Evolutionary conservation across 2,113 vertebrate genomes (phyloP).

Genomic region (Ia io): DNA sequence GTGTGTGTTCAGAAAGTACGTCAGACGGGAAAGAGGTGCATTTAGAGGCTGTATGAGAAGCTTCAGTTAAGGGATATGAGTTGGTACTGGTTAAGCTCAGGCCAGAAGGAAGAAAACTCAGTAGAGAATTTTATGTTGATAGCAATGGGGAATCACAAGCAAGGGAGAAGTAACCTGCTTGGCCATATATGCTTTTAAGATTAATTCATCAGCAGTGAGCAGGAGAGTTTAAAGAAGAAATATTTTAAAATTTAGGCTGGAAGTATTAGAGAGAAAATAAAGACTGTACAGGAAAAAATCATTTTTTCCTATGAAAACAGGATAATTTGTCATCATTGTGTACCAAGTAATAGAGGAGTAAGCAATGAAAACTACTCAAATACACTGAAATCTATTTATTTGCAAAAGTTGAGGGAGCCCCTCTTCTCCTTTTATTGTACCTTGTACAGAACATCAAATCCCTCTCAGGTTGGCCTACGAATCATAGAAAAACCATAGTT

Average conservation of each 20-base stretch:
- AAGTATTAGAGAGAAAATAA: background rate
- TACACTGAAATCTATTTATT: background rate
- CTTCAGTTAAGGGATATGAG: background rate
- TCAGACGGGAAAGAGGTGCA: background rate
- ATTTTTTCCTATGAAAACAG: background rate
- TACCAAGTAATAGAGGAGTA: background rate
- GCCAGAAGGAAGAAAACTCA: background rate
- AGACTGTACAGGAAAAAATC: background rate
- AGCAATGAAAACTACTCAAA: slow-evolving; percentile 40
- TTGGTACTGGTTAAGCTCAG: background rate
- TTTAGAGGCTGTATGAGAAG: background rate
- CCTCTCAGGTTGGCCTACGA: background rate
- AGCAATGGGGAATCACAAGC: background rate
- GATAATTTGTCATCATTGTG: background rate
- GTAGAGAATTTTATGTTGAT: background rate
- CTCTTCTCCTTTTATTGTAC: background rate
- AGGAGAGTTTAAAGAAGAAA: background rate
- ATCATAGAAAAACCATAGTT: background rate
- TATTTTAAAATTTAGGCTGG: background rate
- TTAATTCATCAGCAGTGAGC: background rate
- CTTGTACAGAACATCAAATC: background rate
- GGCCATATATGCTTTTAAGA: background rate
- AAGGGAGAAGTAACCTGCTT: background rate
- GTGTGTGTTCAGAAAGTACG: background rate
- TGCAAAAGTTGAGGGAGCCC: slow-evolving; percentile 11